Percentiles rank a stretch among this genome's conserved stretches.
phyloP scores from a whole-genome alignment of 2,113 vertebrate genomes.

The Corythornis cristatus region DNA sequence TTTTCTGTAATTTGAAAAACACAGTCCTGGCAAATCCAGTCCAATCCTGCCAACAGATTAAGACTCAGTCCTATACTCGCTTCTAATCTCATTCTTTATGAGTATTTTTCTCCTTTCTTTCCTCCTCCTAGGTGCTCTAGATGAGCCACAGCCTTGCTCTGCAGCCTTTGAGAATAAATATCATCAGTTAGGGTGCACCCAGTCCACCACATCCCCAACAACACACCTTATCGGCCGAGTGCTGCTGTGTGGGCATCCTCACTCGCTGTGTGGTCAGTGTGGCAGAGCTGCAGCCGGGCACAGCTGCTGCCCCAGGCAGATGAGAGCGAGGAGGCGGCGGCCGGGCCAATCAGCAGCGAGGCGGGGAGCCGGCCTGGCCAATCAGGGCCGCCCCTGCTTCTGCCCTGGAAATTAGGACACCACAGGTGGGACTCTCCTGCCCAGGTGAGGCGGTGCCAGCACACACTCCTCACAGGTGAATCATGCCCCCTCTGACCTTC shows the following conservation, averaged over 20 bases:
- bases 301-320: neutral
- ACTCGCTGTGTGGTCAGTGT: neutral
- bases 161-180: neutral
- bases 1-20: neutral
- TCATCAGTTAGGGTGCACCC: neutral
- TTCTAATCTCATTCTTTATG: neutral
- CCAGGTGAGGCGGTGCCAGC: neutral
- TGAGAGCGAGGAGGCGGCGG: slow-evolving; percentile 11
- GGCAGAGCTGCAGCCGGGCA: neutral
- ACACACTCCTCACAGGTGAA: slow-evolving; percentile 19
- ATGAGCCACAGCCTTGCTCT: neutral
- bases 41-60: neutral
- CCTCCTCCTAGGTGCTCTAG: neutral
- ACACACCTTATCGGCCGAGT: slow-evolving; percentile 46
- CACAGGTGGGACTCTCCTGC: slow-evolving; percentile 28
- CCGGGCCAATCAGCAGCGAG: neutral
- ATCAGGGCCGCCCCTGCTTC: neutral
- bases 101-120: neutral
- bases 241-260: slow-evolving; percentile 32
- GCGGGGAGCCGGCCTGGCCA: neutral
- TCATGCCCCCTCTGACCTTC: slow-evolving; percentile 33
- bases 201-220: slow-evolving; percentile 21
- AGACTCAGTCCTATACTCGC: neutral
- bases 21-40: neutral
- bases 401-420: slow-evolving; percentile 41